Evolutionary conservation across 2,113 vertebrate genomes (phyloP).

Genomic region (Scalopus aquaticus): DNA sequence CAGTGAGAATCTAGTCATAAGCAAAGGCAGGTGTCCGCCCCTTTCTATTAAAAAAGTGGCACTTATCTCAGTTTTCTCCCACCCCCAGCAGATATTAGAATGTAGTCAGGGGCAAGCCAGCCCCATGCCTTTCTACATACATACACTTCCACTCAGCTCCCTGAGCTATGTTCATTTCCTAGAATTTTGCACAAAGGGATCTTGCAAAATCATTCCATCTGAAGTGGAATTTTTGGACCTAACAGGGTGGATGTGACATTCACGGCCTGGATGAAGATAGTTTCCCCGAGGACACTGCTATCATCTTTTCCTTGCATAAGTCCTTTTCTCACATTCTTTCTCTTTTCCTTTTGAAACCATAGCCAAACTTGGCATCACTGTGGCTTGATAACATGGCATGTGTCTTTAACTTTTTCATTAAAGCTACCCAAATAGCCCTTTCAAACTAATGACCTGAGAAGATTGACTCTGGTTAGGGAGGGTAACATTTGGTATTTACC

Average conservation of each 20-base stretch:
- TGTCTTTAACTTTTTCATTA: background rate
- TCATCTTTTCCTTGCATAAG: background rate
- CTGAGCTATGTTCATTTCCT: background rate
- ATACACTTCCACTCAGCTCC: background rate
- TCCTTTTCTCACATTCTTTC: background rate
- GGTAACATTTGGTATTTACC: background rate
- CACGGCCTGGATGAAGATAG: background rate
- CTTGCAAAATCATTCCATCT: conserved; percentile 8
- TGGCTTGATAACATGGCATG: background rate
- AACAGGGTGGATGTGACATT: background rate
- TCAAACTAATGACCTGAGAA: background rate
- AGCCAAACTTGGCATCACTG: background rate
- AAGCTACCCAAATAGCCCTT: background rate
- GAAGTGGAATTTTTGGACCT: background rate
- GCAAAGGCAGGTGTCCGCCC: background rate
- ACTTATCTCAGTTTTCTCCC: background rate
- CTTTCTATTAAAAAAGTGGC: background rate
- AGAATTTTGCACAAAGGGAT: background rate
- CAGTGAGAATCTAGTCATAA: background rate
- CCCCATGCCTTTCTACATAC: background rate
- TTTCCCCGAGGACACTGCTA: background rate
- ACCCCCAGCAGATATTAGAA: background rate
- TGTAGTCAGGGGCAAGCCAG: background rate
- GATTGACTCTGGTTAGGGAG: background rate
- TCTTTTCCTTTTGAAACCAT: background rate